Base-by-base conservation (phyloP, 2,888 invertebrate species). In the Pemphredon lugubris region DNA sequence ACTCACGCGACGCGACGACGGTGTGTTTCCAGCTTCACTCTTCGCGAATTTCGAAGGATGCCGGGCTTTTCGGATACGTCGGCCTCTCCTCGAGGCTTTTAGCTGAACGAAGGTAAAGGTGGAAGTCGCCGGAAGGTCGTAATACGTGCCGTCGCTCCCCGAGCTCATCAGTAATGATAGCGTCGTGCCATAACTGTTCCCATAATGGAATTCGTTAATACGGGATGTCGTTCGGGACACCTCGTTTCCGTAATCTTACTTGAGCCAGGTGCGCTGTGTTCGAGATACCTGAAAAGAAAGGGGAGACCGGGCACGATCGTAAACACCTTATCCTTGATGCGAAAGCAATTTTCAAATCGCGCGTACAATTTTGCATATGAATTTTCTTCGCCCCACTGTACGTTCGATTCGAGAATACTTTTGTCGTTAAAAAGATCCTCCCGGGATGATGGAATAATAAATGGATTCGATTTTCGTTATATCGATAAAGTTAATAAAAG, bases 161-260 rank as follows among this genome's bases (percentile, higher is more conserved):
- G 79, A 82, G 84, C 83, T 78, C 85, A 84, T 87, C 85, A 82
- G 83, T 84, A 80, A 83, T 79, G 77, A 81, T 80, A 80, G 79
- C 77, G 77, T 77, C 45, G 60, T 67, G 67, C 78, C 79, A 76
- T 82, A 83, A 81, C 80, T 84, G 80, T 81, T 73, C 67, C 76
- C 77, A 83, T 88, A 87, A 87, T 87, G 85, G 87, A 87, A 87
- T 87, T 83, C 82, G 83, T 87, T 86, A 88, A 88, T 86, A 86
- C 79, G 67, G 72, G 79, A 86, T 84, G 85, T 81, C 81, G 78
- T 80, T 80, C 48, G 65, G 68, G 75, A 81, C 81, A 77, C 77
- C 73, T 81, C 81, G 79, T 77, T 80, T 70, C 77, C 73, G 73
- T 77, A 77, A 80, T 79, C 79, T 80, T 64, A 50, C 73, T 14